Conservation (phyloP, 2,113 vertebrate species). For the Clarias magur region DNA sequence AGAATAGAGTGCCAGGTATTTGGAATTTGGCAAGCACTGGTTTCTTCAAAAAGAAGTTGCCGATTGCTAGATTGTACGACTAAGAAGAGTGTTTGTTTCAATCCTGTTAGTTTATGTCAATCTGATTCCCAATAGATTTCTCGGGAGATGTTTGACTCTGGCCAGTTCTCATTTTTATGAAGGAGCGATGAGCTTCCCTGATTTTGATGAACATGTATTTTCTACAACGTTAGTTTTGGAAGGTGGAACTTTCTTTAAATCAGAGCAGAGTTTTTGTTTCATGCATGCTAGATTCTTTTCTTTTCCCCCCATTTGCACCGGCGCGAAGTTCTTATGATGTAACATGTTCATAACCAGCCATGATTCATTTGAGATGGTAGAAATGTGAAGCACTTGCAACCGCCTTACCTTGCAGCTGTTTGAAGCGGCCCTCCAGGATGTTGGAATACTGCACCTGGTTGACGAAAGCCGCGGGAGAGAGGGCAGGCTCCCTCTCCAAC, state of each 20-base stretch:
- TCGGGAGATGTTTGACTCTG: not conserved
- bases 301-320: no score
- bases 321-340: not conserved
- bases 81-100: not conserved
- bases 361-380: not conserved
- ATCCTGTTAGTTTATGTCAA: not conserved
- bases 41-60: not conserved
- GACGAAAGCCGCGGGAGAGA: constrained; percentile 87
- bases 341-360: not conserved
- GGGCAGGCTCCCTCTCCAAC: constrained; percentile 67
- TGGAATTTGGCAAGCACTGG: not conserved
- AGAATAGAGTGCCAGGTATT: not conserved
- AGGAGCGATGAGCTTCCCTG: not conserved
- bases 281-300: no score
- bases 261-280: not conserved
- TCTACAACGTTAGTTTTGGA: not conserved
- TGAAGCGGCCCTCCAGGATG: constrained; percentile 89
- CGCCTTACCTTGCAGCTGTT: constrained; percentile 90
- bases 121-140: no score
- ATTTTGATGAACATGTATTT: not conserved
- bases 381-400: not conserved
- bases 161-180: not conserved
- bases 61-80: not conserved
- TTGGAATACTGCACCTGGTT: constrained; percentile 87
- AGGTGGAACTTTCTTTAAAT: not conserved